A percentile compares a stretch with the other conserved stretches of the same genome.
Conservation (phyloP, 2,888 invertebrate genomes). For the Drosophila formosana region DNA sequence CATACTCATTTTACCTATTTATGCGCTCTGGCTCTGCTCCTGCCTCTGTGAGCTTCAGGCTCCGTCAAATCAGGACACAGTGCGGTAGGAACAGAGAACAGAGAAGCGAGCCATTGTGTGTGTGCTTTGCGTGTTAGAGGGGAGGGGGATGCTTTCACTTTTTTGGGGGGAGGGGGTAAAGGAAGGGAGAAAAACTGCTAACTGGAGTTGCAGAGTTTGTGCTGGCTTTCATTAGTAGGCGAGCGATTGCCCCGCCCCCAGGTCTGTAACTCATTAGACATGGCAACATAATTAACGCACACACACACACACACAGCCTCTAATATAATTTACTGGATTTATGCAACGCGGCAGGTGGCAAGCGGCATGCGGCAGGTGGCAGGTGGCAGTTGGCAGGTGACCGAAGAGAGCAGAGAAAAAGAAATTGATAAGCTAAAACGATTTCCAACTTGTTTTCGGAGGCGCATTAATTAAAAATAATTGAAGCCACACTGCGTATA, state of each 20-base stretch:
- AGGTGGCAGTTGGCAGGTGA: conserved; percentile 1
- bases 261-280: conserved; percentile 58
- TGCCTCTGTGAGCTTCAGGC: conserved; percentile 19
- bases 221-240: conserved; percentile 69
- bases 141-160: conserved; percentile 13
- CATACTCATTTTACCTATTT: conserved; percentile 55
- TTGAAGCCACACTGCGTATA: conserved; percentile 62
- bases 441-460: conserved; percentile 48
- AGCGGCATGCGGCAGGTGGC: neutral
- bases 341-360: conserved; percentile 55
- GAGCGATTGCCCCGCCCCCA: conserved; percentile 22
- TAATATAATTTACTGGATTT: conserved; percentile 55
- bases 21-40: conserved; percentile 18
- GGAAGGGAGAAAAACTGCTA: conserved; percentile 30
- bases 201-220: conserved; percentile 59
- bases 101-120: conserved; percentile 30
- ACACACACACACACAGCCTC: conserved; percentile 34
- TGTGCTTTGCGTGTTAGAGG: neutral
- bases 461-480: conserved; percentile 69
- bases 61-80: conserved; percentile 73
- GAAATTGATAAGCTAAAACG: conserved; percentile 58
- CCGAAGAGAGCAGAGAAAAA: neutral
- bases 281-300: conserved; percentile 67
- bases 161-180: neutral
- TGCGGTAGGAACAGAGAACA: conserved; percentile 65